phyloP scores from a whole-genome alignment of 2,888 invertebrate genomes.

The Microctonus hyperodae region DNA sequence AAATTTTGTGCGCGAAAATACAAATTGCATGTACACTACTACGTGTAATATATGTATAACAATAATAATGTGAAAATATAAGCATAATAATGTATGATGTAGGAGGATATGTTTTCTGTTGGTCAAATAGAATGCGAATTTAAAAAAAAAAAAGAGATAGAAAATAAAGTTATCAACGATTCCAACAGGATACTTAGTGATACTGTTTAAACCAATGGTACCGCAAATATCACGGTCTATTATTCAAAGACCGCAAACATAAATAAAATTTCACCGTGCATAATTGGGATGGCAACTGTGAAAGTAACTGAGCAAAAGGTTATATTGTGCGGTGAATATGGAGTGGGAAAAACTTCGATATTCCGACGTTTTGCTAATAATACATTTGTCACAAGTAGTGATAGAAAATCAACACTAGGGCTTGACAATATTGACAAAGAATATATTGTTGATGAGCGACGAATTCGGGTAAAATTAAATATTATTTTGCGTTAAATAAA shows the following conservation, averaged over 20 bases:
- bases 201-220: background rate
- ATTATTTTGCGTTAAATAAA: too few relatives aligned
- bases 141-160: too few relatives aligned
- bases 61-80: too few relatives aligned
- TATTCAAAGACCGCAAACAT: background rate
- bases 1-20: too few relatives aligned
- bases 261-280: background rate
- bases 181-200: background rate
- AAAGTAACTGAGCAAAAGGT: conserved; percentile 88
- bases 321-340: conserved; percentile 94
- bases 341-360: conserved; percentile 93
- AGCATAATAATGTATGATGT: too few relatives aligned
- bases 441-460: conserved; percentile 77
- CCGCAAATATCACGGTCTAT: background rate
- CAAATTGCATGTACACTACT: too few relatives aligned
- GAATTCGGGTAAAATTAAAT: conserved; percentile 75
- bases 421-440: conserved; percentile 89
- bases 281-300: conserved; percentile 75
- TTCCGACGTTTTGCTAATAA: conserved; percentile 91
- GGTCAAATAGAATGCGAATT: too few relatives aligned
- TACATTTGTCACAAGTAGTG: conserved; percentile 83
- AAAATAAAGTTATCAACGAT: background rate
- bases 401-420: conserved; percentile 87
- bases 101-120: too few relatives aligned
- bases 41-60: too few relatives aligned